Conservation (phyloP, 2,888 invertebrate genomes). For the Scaptomyza polygonia region DNA sequence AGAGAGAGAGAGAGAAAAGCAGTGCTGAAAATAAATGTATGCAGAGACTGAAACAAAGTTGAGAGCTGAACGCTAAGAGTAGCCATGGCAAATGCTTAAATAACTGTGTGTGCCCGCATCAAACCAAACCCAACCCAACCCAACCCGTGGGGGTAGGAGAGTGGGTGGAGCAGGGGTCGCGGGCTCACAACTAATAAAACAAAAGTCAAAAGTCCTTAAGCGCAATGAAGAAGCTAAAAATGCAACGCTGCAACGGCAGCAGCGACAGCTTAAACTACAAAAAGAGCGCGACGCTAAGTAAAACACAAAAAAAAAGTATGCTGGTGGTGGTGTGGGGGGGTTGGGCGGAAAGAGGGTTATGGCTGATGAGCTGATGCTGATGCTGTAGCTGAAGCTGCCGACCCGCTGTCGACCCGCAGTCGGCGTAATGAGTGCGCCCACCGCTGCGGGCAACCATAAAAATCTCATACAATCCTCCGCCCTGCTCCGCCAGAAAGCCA, state of each 20-base stretch:
- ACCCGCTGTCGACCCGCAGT: constrained; percentile 58
- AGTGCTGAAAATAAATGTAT: constrained; percentile 4
- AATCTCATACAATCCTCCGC: constrained; percentile 39
- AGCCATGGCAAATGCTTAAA: constrained; percentile 58
- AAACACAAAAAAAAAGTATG: neutral
- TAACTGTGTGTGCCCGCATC: constrained; percentile 45
- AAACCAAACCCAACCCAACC: too few relatives aligned
- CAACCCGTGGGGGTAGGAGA: constrained; percentile 11
- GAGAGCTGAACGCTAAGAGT: constrained; percentile 37
- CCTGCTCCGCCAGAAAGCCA: constrained; percentile 24
- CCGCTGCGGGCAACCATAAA: constrained; percentile 77
- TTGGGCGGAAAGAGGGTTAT: constrained; percentile 61
- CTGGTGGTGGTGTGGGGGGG: neutral
- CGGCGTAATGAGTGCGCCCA: constrained; percentile 71
- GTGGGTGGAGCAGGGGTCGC: constrained; percentile 19
- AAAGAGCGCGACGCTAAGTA: constrained; percentile 41
- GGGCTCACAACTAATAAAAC: constrained; percentile 82
- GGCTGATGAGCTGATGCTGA: constrained; percentile 62
- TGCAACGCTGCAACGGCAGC: constrained; percentile 68
- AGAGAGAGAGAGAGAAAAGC: neutral
- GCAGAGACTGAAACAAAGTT: constrained; percentile 29
- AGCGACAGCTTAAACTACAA: constrained; percentile 69
- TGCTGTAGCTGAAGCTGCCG: constrained; percentile 38
- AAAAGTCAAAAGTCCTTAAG: constrained; percentile 83
- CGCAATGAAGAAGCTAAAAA: constrained; percentile 81